These are phyloP conservation scores for Spondyliosoma cantharus DNA, from an alignment of 2,797 vertebrate species.

Conservation along the genomic window DNA sequence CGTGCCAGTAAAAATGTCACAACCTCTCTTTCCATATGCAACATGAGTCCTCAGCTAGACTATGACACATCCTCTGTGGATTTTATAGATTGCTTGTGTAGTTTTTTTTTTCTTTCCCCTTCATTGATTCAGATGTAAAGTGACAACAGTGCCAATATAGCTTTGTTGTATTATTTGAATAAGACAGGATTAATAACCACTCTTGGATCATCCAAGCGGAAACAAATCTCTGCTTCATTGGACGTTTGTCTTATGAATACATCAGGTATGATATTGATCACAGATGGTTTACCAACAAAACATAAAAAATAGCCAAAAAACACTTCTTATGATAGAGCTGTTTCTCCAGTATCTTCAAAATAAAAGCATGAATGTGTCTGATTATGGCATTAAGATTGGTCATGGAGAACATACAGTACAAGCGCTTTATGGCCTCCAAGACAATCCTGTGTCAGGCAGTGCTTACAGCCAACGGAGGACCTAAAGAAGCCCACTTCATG, in stretches of 20 bases:
- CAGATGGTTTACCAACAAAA: slow-evolving; percentile 34
- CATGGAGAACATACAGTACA: slow-evolving; percentile 66
- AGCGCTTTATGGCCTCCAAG: slow-evolving; percentile 68
- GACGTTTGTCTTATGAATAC: slow-evolving; percentile 29
- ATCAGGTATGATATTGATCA: slow-evolving; percentile 42
- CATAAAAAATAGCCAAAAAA: slow-evolving; percentile 47
- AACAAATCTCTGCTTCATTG: slow-evolving; percentile 43
- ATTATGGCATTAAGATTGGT: slow-evolving; percentile 74
- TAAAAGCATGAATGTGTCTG: slow-evolving; percentile 30
- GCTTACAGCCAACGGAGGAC: slow-evolving; percentile 82
- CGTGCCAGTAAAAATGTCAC: slow-evolving; percentile 69
- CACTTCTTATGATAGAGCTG: slow-evolving; percentile 80
- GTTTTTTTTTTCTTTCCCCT: slow-evolving; percentile 9
- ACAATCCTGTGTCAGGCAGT: slow-evolving; percentile 81
- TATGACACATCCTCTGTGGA: slow-evolving; percentile 23
- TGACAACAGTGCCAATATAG: slow-evolving; percentile 70
- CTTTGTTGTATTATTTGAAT: slow-evolving; percentile 57
- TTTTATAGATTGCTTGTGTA: slow-evolving; percentile 10
- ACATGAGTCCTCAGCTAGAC: slow-evolving; percentile 33
- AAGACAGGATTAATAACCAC: slow-evolving; percentile 59
- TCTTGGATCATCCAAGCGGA: slow-evolving; percentile 30
- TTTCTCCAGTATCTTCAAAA: slow-evolving; percentile 56
- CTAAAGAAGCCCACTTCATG: slow-evolving; percentile 78
- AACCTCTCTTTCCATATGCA: slow-evolving; percentile 44
- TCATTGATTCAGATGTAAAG: slow-evolving; percentile 59